Conservation (phyloP, 2,888 invertebrate genomes). For the Punctoribates punctum region DNA sequence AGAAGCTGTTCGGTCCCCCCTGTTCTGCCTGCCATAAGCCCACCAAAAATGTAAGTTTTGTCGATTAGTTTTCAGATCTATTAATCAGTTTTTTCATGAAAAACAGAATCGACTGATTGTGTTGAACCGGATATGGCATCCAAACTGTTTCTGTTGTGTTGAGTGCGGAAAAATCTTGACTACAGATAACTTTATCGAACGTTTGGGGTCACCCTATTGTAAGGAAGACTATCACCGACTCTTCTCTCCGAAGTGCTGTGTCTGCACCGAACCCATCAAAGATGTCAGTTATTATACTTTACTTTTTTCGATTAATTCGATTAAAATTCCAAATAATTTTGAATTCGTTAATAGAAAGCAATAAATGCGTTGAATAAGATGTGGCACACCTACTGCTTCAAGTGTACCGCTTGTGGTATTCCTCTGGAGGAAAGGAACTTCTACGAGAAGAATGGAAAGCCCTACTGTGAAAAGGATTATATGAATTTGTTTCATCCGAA, state of each 20-base stretch:
- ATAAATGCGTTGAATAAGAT: conserved; percentile 79
- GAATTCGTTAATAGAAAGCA: conserved; percentile 26
- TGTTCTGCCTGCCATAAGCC: conserved; percentile 37
- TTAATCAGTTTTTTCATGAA: background rate
- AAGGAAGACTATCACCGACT: conserved; percentile 94
- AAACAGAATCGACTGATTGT: conserved; percentile 38
- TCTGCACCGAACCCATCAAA: conserved; percentile 96
- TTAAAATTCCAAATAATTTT: background rate
- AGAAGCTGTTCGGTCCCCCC: conserved; percentile 39
- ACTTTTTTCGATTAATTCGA: too few species aligned
- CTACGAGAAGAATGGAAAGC: conserved; percentile 93
- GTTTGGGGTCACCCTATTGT: conserved; percentile 94
- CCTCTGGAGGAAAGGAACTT: conserved; percentile 96
- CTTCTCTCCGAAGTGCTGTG: conserved; percentile 96
- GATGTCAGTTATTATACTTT: conserved; percentile 55
- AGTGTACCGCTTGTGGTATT: conserved; percentile 93
- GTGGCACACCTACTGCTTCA: conserved; percentile 99
- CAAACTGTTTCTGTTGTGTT: conserved; percentile 98
- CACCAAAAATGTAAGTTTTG: conserved; percentile 35
- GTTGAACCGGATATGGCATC: conserved; percentile 75
- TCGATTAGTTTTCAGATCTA: background rate
- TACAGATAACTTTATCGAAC: conserved; percentile 96
- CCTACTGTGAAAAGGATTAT: conserved; percentile 95
- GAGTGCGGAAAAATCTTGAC: conserved; percentile 96
- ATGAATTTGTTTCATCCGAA: conserved; percentile 97